phyloP scores from a whole-genome alignment of 2,797 vertebrate species.

The Gallinago stenura region DNA sequence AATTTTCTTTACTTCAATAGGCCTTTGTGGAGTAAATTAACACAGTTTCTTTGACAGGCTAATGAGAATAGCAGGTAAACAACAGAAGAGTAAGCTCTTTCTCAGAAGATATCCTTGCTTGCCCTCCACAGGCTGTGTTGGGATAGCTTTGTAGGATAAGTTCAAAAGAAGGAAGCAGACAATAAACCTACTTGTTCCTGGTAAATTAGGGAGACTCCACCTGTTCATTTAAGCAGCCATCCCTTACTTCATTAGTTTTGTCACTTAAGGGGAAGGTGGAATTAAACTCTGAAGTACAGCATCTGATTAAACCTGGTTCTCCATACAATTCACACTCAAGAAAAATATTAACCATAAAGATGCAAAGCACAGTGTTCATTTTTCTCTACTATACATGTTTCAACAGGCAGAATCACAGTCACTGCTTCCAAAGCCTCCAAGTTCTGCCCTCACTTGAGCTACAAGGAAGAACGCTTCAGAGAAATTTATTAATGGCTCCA shows the following conservation, averaged over 20 bases:
- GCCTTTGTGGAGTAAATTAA: not conserved
- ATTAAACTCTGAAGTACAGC: not conserved
- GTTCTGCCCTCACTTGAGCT: not conserved
- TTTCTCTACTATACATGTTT: not conserved
- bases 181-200: not conserved
- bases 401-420: not conserved
- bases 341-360: not conserved
- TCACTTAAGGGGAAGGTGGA: slow-evolving; percentile 34
- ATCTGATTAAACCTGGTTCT: not conserved
- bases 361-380: not conserved
- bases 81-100: not conserved
- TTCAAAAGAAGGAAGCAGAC: slow-evolving; percentile 33
- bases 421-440: not conserved
- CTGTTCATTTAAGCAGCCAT: not conserved
- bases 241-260: slow-evolving; percentile 11
- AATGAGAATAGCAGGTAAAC: slow-evolving; percentile 23
- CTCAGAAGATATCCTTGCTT: slow-evolving; percentile 22
- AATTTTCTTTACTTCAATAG: not conserved
- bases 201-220: not conserved
- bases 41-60: not conserved
- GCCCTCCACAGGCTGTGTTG: not conserved
- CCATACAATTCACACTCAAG: not conserved
- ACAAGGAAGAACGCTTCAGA: not conserved
- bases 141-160: not conserved
- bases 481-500: fast-evolving